phyloP scores from a whole-genome alignment of 2,888 invertebrate species.

The Schrankia costaestrigalis region DNA sequence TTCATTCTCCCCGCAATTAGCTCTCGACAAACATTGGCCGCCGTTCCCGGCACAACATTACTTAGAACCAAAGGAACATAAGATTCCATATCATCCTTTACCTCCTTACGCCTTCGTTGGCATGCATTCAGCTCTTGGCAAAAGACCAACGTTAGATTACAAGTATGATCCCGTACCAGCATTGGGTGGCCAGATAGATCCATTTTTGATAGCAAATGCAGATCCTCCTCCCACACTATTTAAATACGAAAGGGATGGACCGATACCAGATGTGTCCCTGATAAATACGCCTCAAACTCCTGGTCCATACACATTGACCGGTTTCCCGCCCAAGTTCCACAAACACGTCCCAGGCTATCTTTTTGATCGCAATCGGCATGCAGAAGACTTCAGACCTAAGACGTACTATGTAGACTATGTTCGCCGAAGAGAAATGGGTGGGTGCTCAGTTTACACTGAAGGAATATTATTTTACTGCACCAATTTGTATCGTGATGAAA shows the following conservation, averaged over 20 bases:
- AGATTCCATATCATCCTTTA: constrained; percentile 59
- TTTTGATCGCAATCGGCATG: constrained; percentile 67
- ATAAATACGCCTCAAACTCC: constrained; percentile 54
- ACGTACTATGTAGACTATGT: constrained; percentile 78
- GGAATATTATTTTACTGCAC: constrained; percentile 57
- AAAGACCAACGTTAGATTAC: constrained; percentile 63
- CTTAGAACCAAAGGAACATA: constrained; percentile 59
- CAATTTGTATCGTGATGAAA: constrained; percentile 19
- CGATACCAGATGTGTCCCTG: constrained; percentile 63
- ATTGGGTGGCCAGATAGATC: constrained; percentile 65
- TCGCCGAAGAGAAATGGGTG: constrained; percentile 76
- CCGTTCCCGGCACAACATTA: constrained; percentile 74
- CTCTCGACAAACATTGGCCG: constrained; percentile 68
- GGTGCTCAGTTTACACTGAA: constrained; percentile 76
- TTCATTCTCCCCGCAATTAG: constrained; percentile 62
- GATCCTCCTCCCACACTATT: constrained; percentile 65
- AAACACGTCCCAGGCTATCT: constrained; percentile 75
- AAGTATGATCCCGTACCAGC: constrained; percentile 66
- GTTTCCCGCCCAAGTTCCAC: constrained; percentile 72
- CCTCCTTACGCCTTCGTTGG: constrained; percentile 69
- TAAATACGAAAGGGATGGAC: constrained; percentile 68
- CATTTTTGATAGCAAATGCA: constrained; percentile 55
- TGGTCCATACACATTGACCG: constrained; percentile 68
- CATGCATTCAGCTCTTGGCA: constrained; percentile 69
- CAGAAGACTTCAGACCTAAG: constrained; percentile 72